Percentiles rank a stretch among this genome's conserved stretches.
Evolutionary conservation across 2,888 invertebrate genomes (phyloP).

Genomic region (Epirrhoe tristata): DNA sequence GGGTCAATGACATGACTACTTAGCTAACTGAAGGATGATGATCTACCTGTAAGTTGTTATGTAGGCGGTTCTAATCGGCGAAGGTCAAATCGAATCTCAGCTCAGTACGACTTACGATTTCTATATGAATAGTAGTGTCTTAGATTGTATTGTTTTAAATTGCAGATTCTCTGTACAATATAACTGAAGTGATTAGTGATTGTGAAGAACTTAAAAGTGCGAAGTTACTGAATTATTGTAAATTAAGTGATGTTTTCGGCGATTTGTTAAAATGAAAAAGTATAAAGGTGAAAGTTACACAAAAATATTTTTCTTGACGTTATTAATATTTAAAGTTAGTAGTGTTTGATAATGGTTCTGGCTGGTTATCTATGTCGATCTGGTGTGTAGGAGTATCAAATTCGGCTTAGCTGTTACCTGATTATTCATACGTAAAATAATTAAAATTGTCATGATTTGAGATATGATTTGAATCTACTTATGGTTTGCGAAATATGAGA

Average conservation of each 20-base stretch:
- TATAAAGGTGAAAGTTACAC: constrained; percentile 9
- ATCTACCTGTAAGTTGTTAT: constrained; percentile 63
- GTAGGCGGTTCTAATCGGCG: constrained; percentile 71
- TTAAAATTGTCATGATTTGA: background rate
- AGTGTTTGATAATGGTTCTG: background rate
- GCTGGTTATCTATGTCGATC: background rate
- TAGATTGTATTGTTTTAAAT: constrained; percentile 4
- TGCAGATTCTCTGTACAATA: constrained; percentile 20
- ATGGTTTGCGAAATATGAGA: background rate
- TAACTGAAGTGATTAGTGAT: constrained; percentile 3
- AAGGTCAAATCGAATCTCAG: constrained; percentile 61
- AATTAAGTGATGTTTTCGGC: constrained; percentile 4
- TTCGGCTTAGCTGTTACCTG: background rate
- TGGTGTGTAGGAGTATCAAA: background rate
- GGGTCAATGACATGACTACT: constrained; percentile 62
- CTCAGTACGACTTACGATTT: constrained; percentile 55
- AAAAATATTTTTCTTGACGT: background rate
- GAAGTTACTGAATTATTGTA: constrained; percentile 4
- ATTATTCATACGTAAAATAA: background rate
- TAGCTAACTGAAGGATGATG: constrained; percentile 55
- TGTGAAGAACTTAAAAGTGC: constrained; percentile 4
- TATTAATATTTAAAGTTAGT: no score
- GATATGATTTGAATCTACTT: background rate
- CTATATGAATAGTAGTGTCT: constrained; percentile 19
- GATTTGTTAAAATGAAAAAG: constrained; percentile 20